Evolutionary conservation across 2,888 invertebrate species (phyloP).

Genomic region (Dioctria rufipes): DNA sequence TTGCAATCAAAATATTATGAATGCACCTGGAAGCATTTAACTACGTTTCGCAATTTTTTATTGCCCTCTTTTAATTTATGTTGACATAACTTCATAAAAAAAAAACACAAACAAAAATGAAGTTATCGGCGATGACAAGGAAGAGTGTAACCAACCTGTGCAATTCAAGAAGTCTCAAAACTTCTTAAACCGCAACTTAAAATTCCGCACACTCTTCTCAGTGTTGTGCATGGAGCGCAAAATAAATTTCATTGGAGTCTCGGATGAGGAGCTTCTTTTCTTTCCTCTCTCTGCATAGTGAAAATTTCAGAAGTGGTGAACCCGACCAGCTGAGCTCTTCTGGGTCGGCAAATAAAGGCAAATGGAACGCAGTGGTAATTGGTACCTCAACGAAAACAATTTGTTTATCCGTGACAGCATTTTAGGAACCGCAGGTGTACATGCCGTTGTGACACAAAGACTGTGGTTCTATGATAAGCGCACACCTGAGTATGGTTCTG

Average conservation of each 20-base stretch:
- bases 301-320: too few species aligned
- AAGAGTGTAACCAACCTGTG: neutral
- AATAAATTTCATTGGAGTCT: too few species aligned
- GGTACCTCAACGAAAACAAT: neutral
- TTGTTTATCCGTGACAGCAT: neutral
- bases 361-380: conserved; percentile 17
- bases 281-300: too few species aligned
- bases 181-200: conserved; percentile 11
- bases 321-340: too few species aligned
- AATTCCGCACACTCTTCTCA: conserved; percentile 36
- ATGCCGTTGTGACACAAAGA: neutral
- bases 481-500: neutral
- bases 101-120: neutral
- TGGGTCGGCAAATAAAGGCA: conserved; percentile 28
- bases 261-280: too few species aligned
- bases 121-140: neutral
- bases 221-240: too few species aligned
- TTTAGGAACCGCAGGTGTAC: conserved; percentile 10
- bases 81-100: neutral
- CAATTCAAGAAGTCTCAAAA: neutral
- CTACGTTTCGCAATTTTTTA: too few species aligned
- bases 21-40: too few species aligned
- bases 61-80: neutral
- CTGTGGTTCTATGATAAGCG: too few species aligned
- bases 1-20: too few species aligned